Evolutionary conservation across 2,888 invertebrate genomes (phyloP).

Genomic region (Eretmocerus hayati): DNA sequence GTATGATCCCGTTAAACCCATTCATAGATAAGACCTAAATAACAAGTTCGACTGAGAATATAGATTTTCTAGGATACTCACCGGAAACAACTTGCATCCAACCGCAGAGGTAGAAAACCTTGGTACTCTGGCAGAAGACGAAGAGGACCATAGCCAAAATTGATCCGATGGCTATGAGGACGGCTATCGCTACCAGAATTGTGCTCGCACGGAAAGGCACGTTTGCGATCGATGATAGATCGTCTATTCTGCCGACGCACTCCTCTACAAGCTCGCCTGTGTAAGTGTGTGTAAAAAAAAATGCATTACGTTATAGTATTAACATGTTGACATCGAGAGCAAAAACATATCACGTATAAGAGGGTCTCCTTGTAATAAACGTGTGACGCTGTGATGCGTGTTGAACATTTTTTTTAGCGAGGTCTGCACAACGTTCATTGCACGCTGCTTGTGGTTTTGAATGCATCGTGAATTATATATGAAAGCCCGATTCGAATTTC

Average conservation of each 20-base stretch:
- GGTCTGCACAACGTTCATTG: no score
- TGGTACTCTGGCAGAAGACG: slow-evolving; percentile 86
- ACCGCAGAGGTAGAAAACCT: slow-evolving; percentile 87
- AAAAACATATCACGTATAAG: no score
- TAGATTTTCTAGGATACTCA: slow-evolving; percentile 48
- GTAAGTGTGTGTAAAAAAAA: not conserved
- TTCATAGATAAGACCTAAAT: no score
- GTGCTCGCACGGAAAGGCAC: slow-evolving; percentile 82
- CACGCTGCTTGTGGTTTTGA: no score
- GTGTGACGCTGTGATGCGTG: no score
- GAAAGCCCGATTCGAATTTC: no score
- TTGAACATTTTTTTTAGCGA: no score
- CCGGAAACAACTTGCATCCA: slow-evolving; percentile 95
- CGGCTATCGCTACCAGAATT: slow-evolving; percentile 80
- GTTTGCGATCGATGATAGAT: slow-evolving; percentile 74
- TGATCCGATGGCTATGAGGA: slow-evolving; percentile 75
- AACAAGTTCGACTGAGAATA: not conserved
- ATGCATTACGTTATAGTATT: no score
- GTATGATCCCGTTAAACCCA: no score
- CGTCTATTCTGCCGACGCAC: slow-evolving; percentile 78
- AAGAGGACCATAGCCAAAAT: slow-evolving; percentile 85
- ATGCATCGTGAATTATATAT: no score
- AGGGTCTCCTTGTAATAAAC: no score
- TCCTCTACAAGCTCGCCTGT: slow-evolving; percentile 69
- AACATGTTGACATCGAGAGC: no score